Evolutionary conservation across 2,888 invertebrate species (phyloP).

Genomic region (Campoplex capitator): DNA sequence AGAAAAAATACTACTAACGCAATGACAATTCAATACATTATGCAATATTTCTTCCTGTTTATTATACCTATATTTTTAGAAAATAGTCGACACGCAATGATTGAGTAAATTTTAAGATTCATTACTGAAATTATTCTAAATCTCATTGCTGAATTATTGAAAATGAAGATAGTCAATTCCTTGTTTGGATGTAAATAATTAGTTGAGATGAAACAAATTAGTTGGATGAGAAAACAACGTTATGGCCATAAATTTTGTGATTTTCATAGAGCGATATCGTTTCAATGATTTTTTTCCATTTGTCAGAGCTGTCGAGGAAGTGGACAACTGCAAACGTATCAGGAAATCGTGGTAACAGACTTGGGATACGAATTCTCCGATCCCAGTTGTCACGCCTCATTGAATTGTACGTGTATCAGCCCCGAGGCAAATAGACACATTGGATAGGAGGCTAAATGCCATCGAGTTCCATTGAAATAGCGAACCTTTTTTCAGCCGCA

Average conservation of each 20-base stretch:
- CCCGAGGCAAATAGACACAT: neutral
- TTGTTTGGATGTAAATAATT: neutral
- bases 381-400: conserved; percentile 3
- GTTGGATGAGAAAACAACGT: neutral
- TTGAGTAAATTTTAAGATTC: neutral
- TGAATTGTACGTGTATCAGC: conserved; percentile 17
- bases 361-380: conserved; percentile 16
- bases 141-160: too few relatives aligned
- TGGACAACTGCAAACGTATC: conserved; percentile 4
- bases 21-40: too few relatives aligned
- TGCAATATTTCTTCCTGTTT: neutral
- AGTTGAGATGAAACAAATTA: neutral
- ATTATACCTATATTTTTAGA: neutral
- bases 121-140: too few relatives aligned
- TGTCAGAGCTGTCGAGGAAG: conserved; percentile 8
- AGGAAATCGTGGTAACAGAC: conserved; percentile 1
- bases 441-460: conserved; percentile 8
- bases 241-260: neutral
- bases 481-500: conserved; percentile 3
- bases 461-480: conserved; percentile 4
- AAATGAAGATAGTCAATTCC: neutral
- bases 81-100: neutral
- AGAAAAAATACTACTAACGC: too few relatives aligned
- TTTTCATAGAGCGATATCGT: neutral
- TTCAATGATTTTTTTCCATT: conserved; percentile 4